Base-by-base conservation (phyloP, 2,888 invertebrate genomes). In the Bellardia bayeri region DNA sequence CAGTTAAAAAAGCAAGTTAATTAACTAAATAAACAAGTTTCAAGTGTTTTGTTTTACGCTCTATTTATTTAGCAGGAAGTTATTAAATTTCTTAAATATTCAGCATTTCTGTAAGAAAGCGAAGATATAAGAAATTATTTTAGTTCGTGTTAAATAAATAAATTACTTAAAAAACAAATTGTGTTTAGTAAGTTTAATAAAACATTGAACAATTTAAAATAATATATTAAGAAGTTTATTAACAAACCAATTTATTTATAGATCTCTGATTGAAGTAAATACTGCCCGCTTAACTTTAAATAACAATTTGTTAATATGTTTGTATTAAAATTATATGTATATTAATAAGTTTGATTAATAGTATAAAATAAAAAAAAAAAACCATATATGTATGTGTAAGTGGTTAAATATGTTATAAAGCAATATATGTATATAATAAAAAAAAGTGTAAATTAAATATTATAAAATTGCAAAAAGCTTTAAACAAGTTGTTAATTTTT, bases 1-100 rank as follows among this genome's bases (percentile, higher is more conserved):
- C 33, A 33, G 5, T 5, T 58, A 56, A 42, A 78, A 68, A 42
- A 40, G n/a, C n/a, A n/a, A 42, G 30, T 4, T 58, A 23, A 11
- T 42, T 4, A 42, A 9, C 23, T 23, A 23, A 23, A 23, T 23
- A 23, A 23, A 23, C 23, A 23, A 23, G 23, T 23, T 23, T 1
- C 23, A 14, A 37, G 14, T 51, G 33, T 5, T 42, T 51, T 37
- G 33, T 51, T 37, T 71, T 42, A 54, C 51, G 16, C 5, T 33
- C 51, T 64, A 40, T 72, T 81, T 63, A 40, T 64, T 69, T 69
- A 54, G n/a, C 69, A 49, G 49, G 51, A 69, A 63, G 14, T 49
- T 69, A n/a, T 49, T 33, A 49, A 69, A 69, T 69, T 51, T 49
- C 49, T 51, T 51, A 33, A n/a, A 33, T 69, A 30, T 69, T 49